These are phyloP conservation scores for Ectemnius continuus DNA, from an alignment of 2,888 invertebrate species.

Conservation along the genomic window DNA sequence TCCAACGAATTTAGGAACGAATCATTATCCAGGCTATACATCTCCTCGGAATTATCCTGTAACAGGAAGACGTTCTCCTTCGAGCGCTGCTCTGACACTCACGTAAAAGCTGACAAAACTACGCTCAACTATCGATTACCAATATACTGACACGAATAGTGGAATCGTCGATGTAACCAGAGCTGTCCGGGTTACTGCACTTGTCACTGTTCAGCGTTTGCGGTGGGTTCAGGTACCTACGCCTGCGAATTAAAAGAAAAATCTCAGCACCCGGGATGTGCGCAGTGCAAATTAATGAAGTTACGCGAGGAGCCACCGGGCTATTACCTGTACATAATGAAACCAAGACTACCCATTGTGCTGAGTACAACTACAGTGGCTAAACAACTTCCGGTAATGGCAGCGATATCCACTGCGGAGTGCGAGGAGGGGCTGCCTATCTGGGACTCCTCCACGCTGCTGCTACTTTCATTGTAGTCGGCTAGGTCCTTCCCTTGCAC, in stretches of 20 bases:
- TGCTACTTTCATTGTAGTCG: slow-evolving; percentile 58
- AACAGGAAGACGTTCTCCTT: slow-evolving; percentile 58
- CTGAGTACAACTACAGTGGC: slow-evolving; percentile 71
- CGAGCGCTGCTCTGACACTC: not conserved
- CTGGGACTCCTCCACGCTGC: slow-evolving; percentile 52
- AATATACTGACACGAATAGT: slow-evolving; percentile 86
- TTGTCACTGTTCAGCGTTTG: slow-evolving; percentile 88
- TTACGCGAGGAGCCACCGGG: not conserved
- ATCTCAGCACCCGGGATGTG: no score
- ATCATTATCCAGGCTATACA: slow-evolving; percentile 96
- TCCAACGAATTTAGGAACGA: slow-evolving; percentile 95
- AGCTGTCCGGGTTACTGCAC: slow-evolving; percentile 91
- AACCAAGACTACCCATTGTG: slow-evolving; percentile 73
- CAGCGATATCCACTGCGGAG: slow-evolving; percentile 70
- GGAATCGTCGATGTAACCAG: slow-evolving; percentile 92
- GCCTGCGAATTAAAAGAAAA: slow-evolving; percentile 71
- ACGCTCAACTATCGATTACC: not conserved
- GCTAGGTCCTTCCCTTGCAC: slow-evolving; percentile 59
- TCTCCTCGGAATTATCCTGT: slow-evolving; percentile 95
- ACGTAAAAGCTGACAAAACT: not conserved
- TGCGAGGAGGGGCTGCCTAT: slow-evolving; percentile 43
- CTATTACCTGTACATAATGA: slow-evolving; percentile 74
- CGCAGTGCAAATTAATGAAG: no score
- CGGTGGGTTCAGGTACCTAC: slow-evolving; percentile 88
- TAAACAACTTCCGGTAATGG: slow-evolving; percentile 74